Evolutionary conservation across 2,113 vertebrate species (phyloP), one percentile per base, ranked within the genome.

Genomic region (Odocoileus hemionus): DNA sequence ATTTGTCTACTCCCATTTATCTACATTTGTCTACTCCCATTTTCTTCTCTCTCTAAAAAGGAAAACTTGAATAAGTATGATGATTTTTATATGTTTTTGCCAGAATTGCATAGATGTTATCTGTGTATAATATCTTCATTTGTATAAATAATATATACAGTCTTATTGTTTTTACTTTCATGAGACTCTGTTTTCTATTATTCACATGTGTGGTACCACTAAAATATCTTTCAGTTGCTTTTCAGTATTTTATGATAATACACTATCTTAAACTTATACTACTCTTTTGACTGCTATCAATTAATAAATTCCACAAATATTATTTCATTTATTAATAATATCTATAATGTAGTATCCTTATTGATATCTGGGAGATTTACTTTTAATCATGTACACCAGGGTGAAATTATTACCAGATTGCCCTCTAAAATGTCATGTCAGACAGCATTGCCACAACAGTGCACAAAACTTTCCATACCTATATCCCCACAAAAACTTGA

Each of bases 401-500:
- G 17, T 54, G 9, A 43, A 58, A 61, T 43, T 55, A 13, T 23
- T 58, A 30, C 14, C 58, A 58, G 33, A 19, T 28, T 23, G 1
- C 0, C 50, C 26, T 84, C n/a, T 15, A 60, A n/a, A 57, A 64
- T 36, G 21, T 57, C 10, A 8, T 26, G 5, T 15, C 25, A 8
- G n/a, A 9, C 1, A 45, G 28, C 5, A 39, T 6, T n/a, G 11
- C 15, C 82, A 8, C 33, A 80, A 23, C 9, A 39, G 13, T 58
- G 16, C 1, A 17, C 15, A 7, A 64, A 36, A 2, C 3, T 58
- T 57, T 78, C 26, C 43, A 30, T 91, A 30, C 6, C 8, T 83
- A 3, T n/a, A 15, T 7, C 0, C 1, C 4, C 5, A 15, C 5
- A 58, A 52, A 92, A 70, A 43, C 2, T 33, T 58, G 23, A 3